These are phyloP conservation scores for Knipowitschia caucasica DNA, from an alignment of 2,797 vertebrate genomes.

Conservation along the genomic window DNA sequence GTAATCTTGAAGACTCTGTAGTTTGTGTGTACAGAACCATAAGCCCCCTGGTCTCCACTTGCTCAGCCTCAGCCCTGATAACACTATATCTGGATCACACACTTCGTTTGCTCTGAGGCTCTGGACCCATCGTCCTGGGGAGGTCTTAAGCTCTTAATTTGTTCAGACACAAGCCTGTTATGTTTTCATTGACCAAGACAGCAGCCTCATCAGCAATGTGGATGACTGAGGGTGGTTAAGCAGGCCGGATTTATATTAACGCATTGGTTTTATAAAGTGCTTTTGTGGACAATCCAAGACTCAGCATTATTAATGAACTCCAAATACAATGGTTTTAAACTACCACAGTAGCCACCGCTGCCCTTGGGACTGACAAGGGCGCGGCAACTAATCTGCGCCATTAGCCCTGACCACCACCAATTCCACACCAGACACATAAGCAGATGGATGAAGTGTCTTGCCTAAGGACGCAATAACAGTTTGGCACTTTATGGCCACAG, in stretches of 20 bases:
- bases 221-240: conserved; percentile 29
- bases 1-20: conserved; percentile 70
- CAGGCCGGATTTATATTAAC: neutral
- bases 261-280: neutral
- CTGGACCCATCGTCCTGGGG: conserved; percentile 57
- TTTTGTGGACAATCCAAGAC: too few relatives aligned
- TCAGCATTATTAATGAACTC: too few relatives aligned
- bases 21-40: conserved; percentile 51
- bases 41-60: conserved; percentile 65
- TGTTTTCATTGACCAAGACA: conserved; percentile 72
- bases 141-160: conserved; percentile 76
- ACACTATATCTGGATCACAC: conserved; percentile 63
- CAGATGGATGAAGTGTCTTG: too few relatives aligned
- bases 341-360: too few relatives aligned
- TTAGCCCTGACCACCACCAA: too few relatives aligned
- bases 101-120: conserved; percentile 30
- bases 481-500: too few relatives aligned
- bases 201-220: conserved; percentile 85
- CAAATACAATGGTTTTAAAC: too few relatives aligned
- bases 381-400: too few relatives aligned
- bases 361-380: too few relatives aligned
- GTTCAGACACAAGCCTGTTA: conserved; percentile 73
- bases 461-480: too few relatives aligned
- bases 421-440: too few relatives aligned
- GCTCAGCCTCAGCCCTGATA: conserved; percentile 69